A percentile compares a stretch with the other conserved stretches of the same genome.
These are phyloP conservation scores for Zaprionus bogoriensis DNA, from an alignment of 2,888 invertebrate species.

Conservation along the genomic window DNA sequence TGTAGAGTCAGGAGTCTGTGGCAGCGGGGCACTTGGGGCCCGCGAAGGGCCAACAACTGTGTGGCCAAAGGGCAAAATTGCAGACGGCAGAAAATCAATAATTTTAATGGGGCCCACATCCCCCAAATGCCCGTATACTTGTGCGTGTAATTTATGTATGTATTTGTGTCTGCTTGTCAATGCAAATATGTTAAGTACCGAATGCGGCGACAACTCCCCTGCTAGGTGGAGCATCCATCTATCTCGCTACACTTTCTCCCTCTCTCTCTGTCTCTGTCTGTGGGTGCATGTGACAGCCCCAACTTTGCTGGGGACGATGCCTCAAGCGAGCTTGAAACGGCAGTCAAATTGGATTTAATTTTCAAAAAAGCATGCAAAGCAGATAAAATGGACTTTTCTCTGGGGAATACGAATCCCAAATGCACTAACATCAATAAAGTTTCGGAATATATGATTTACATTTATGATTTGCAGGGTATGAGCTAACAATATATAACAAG, in stretches of 20 bases:
- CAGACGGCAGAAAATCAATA: constrained; percentile 77
- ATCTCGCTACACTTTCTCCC: neutral
- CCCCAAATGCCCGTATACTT: constrained; percentile 21
- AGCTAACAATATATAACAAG: too few species aligned
- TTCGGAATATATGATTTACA: constrained; percentile 11
- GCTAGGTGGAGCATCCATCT: constrained; percentile 16
- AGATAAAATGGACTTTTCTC: constrained; percentile 28
- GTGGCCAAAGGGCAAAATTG: constrained; percentile 74
- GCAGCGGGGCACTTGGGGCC: neutral
- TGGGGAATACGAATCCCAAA: constrained; percentile 13
- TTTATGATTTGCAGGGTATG: too few species aligned
- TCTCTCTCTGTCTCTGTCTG: neutral
- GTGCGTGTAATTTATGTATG: constrained; percentile 40
- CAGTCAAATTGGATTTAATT: constrained; percentile 65
- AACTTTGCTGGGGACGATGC: constrained; percentile 27
- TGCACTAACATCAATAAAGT: constrained; percentile 28
- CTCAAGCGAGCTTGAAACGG: constrained; percentile 44
- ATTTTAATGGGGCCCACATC: constrained; percentile 58
- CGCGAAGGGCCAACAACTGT: constrained; percentile 48
- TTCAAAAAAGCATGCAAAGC: constrained; percentile 42
- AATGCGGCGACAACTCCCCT: constrained; percentile 5
- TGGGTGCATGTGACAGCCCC: constrained; percentile 29
- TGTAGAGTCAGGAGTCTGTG: constrained; percentile 22
- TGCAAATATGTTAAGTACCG: constrained; percentile 71
- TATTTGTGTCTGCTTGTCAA: constrained; percentile 54